These are phyloP conservation scores for Tricholauxania praeusta DNA, from an alignment of 2,888 invertebrate species.

Conservation along the genomic window DNA sequence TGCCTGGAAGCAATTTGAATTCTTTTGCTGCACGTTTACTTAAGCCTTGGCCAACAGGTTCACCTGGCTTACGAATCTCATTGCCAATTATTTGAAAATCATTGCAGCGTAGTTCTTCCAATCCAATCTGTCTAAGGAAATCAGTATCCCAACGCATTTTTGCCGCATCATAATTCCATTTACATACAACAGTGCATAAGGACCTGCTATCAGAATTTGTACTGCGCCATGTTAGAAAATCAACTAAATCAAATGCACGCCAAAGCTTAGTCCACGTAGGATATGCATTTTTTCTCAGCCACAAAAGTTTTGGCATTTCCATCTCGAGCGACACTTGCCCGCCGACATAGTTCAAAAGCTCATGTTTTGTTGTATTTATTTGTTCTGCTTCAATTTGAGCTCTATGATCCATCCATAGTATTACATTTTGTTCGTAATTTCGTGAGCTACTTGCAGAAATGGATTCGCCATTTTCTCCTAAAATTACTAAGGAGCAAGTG, in stretches of 20 bases:
- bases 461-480: constrained; percentile 78
- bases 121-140: constrained; percentile 79
- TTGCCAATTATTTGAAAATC: constrained; percentile 79
- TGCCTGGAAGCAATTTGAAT: constrained; percentile 78
- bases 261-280: constrained; percentile 78
- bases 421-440: constrained; percentile 81
- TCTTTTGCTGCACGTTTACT: constrained; percentile 74
- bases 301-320: constrained; percentile 94
- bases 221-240: constrained; percentile 93
- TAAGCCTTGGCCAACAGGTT: constrained; percentile 76
- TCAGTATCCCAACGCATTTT: constrained; percentile 79
- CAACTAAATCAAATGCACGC: constrained; percentile 91
- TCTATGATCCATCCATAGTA: constrained; percentile 94
- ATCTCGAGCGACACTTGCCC: constrained; percentile 95
- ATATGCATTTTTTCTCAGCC: constrained; percentile 84
- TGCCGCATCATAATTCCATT: constrained; percentile 89
- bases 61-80: constrained; percentile 78
- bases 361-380: constrained; percentile 83
- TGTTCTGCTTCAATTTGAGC: constrained; percentile 82
- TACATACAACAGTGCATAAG: constrained; percentile 91
- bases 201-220: constrained; percentile 85
- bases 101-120: constrained; percentile 79
- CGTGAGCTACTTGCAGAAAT: constrained; percentile 78
- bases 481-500: constrained; percentile 90
- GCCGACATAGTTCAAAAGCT: constrained; percentile 86